Base-by-base conservation (phyloP, 2,113 vertebrate species). In the Caretta caretta region DNA sequence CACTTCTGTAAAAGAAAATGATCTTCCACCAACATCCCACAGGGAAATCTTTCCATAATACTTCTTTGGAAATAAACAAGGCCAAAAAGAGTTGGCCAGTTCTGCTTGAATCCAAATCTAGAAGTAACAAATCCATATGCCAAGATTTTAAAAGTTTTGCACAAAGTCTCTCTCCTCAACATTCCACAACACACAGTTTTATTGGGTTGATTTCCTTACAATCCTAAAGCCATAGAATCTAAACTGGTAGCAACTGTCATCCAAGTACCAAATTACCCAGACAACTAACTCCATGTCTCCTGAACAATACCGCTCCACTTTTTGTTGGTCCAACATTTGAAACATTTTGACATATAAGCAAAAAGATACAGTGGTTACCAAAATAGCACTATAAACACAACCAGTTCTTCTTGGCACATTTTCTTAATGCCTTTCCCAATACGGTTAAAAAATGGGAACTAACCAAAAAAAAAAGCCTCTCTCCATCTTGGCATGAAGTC, bases 381-480 rank as follows among this genome's bases (percentile, higher is more conserved):
- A 97, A 98, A 98, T 96, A 98, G 97, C 95, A 48, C 94, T 92
- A 84, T 89, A 79, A 97, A 93, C 95, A 84, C 93, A 97, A 96
- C 90, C 79, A 51, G 88, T 85, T 96, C 90, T 92, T 94, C 96
- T 97, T 59, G 8, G 86, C 88, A 92, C 93, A 97, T 96, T 96
- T 97, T 97, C 93, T 91, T 96, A 97, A 97, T 97, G 81, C 96
- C 96, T 96, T 97, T 96, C 96, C 94, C 95, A 96, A 97, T 97
- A 97, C 87, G 93, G 96, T 94, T 97, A 96, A 93, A 98, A 94
- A 94, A 94, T 10, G 90, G 42, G 87, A 93, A 93, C 95, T 95
- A 83, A 95, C 83, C 9, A 93, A 94, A 96, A 95, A 80, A 48
- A 24, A 27, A 54, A 35, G 82, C 90, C 90, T 93, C 92, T 88